Conservation (phyloP, 2,888 invertebrate species). For the Siphlonurus alternatus region DNA sequence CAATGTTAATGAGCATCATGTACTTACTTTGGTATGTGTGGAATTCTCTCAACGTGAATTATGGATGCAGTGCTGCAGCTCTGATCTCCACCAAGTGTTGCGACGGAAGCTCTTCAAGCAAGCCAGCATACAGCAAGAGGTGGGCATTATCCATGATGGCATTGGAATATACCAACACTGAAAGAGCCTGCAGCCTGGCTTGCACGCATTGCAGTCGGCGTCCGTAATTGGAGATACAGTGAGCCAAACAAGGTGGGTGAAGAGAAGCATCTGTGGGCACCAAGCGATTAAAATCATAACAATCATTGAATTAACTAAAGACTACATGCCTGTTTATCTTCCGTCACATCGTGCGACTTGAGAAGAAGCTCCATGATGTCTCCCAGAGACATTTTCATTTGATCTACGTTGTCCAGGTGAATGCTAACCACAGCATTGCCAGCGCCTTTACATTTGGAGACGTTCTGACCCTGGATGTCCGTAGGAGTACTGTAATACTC, state of each 20-base stretch:
- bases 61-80: constrained; percentile 71
- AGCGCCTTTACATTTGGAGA: constrained; percentile 16
- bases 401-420: constrained; percentile 51
- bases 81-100: constrained; percentile 60
- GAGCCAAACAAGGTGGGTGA: constrained; percentile 71
- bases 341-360: constrained; percentile 44
- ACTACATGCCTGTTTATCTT: constrained; percentile 54
- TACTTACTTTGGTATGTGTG: constrained; percentile 52
- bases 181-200: constrained; percentile 64
- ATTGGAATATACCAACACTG: constrained; percentile 62
- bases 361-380: constrained; percentile 55
- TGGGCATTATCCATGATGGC: constrained; percentile 53
- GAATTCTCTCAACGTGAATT: constrained; percentile 70
- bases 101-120: constrained; percentile 58
- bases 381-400: constrained; percentile 43
- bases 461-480: constrained; percentile 7
- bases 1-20: background rate
- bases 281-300: too few relatives aligned
- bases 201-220: constrained; percentile 65
- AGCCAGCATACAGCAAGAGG: constrained; percentile 57
- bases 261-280: constrained; percentile 59
- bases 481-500: constrained; percentile 47
- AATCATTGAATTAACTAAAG: too few relatives aligned
- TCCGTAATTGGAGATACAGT: constrained; percentile 56
- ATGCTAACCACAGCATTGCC: constrained; percentile 34